Percentiles rank a stretch among this genome's conserved stretches.
Conservation (phyloP, 2,888 invertebrate species). For the Perizoma flavofasciatum region DNA sequence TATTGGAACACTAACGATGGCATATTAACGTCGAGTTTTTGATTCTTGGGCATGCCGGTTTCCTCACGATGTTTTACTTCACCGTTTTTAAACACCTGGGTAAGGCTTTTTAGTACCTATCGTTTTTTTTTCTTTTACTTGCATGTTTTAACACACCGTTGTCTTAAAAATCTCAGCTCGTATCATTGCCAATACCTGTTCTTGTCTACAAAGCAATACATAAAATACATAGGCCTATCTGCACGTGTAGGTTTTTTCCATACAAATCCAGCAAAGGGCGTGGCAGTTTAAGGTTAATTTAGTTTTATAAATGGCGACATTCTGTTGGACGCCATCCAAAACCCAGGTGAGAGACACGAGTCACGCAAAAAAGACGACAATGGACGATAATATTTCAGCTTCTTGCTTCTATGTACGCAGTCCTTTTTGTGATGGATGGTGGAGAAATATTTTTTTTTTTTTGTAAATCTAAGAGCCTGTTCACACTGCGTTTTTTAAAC, state of each 20-base stretch:
- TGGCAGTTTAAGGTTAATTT: slow-evolving; percentile 49
- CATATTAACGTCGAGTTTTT: too few relatives aligned
- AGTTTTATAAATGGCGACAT: slow-evolving; percentile 42
- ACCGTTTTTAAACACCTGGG: too few relatives aligned
- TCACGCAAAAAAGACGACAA: slow-evolving; percentile 22
- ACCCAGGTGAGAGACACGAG: slow-evolving; percentile 51
- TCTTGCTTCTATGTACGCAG: slow-evolving; percentile 4
- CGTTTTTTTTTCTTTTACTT: too few relatives aligned
- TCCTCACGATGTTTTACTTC: too few relatives aligned
- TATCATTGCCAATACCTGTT: neutral
- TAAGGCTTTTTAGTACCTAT: too few relatives aligned
- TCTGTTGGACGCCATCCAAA: slow-evolving; percentile 27
- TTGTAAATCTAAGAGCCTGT: too few relatives aligned
- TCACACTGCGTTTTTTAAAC: too few relatives aligned
- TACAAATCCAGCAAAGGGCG: slow-evolving; percentile 35
- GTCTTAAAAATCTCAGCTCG: too few relatives aligned
- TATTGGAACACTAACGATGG: too few relatives aligned
- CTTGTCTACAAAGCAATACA: neutral
- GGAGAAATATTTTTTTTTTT: too few relatives aligned
- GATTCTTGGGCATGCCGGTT: too few relatives aligned
- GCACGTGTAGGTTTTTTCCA: slow-evolving; percentile 38
- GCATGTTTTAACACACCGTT: too few relatives aligned
- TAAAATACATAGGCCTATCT: slow-evolving; percentile 4
- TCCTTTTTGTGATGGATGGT: neutral
- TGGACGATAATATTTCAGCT: slow-evolving; percentile 7